Percentiles rank a stretch among this genome's conserved stretches.
Evolutionary conservation across 2,797 vertebrate species (phyloP).

Genomic region (Rhyacichthys aspro): DNA sequence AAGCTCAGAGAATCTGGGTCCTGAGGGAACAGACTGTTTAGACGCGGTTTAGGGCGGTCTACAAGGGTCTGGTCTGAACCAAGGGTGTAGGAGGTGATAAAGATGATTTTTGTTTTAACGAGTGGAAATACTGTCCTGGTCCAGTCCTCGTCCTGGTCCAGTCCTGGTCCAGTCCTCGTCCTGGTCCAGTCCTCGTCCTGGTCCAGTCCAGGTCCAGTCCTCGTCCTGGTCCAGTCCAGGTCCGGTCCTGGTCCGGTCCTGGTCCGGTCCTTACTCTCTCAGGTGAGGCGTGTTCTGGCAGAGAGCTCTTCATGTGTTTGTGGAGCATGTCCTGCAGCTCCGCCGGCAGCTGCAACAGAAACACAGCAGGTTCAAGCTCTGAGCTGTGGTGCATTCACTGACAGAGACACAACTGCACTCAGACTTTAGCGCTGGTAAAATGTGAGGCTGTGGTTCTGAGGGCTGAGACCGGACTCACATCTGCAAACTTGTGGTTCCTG

Average conservation of each 20-base stretch:
- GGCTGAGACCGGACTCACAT: constrained; percentile 83
- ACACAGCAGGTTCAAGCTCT: constrained; percentile 12
- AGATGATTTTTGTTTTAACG: too few relatives aligned
- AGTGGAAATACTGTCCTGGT: too few relatives aligned
- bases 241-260: background rate
- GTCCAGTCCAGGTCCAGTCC: background rate
- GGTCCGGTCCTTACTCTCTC: background rate
- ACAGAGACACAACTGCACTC: too few relatives aligned
- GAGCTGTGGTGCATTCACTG: too few relatives aligned
- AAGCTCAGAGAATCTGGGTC: constrained; percentile 83
- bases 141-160: too few relatives aligned
- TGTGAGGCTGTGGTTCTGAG: too few relatives aligned
- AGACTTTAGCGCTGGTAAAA: too few relatives aligned
- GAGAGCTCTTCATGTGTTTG: constrained; percentile 89
- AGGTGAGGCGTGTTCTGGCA: constrained; percentile 73
- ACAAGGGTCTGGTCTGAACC: too few relatives aligned
- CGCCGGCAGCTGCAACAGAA: constrained; percentile 86
- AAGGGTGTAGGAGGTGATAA: too few relatives aligned
- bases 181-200: too few relatives aligned
- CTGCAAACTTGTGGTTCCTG: constrained; percentile 97
- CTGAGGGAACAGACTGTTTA: constrained; percentile 53
- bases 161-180: too few relatives aligned
- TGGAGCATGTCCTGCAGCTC: constrained; percentile 97
- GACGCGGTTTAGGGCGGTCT: too few relatives aligned
- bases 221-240: background rate